Base-by-base conservation (phyloP, 2,888 invertebrate genomes). In the Parapristionchus giblindavisi region DNA sequence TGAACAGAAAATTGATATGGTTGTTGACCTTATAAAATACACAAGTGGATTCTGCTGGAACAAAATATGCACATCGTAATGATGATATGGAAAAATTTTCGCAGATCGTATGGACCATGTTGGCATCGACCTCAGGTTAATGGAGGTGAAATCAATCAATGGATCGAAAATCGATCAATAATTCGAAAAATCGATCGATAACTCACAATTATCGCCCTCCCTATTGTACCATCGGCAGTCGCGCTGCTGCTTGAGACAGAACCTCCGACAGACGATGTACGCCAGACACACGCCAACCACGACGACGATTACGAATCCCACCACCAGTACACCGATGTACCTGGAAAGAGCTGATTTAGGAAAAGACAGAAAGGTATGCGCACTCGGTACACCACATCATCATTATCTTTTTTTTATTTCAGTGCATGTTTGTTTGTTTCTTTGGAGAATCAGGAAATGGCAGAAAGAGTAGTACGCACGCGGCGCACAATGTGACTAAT, bases 121-220 rank as follows among this genome's bases (percentile, higher is more conserved):
- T n/a, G n/a, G n/a, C n/a, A n/a, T n/a, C n/a, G n/a, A n/a, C n/a
- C n/a, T n/a, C n/a, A n/a, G n/a, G n/a, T n/a, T n/a, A n/a, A n/a
- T n/a, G n/a, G n/a, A n/a, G n/a, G n/a, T n/a, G n/a, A n/a, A n/a
- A n/a, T n/a, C n/a, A n/a, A n/a, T n/a, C n/a, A n/a, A n/a, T n/a
- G n/a, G n/a, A n/a, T n/a, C n/a, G n/a, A n/a, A n/a, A n/a, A n/a
- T n/a, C n/a, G 56, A 27, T 56, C 56, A 61, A 21, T 3, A 36
- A 61, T 36, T n/a, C n/a, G n/a, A 56, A 27, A 56, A 2, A 27
- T 3, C 56, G 32, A 27, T 4, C 27, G 11, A 6, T 2, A 58
- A 68, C 70, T 71, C 56, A 71, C 70, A 71, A 21, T 56, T 56
- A 29, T 71, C 70, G 54, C 70, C 70, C 70, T 71, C 70, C 27